phyloP scores from a whole-genome alignment of 2,888 invertebrate genomes.

The Agrotis puta region DNA sequence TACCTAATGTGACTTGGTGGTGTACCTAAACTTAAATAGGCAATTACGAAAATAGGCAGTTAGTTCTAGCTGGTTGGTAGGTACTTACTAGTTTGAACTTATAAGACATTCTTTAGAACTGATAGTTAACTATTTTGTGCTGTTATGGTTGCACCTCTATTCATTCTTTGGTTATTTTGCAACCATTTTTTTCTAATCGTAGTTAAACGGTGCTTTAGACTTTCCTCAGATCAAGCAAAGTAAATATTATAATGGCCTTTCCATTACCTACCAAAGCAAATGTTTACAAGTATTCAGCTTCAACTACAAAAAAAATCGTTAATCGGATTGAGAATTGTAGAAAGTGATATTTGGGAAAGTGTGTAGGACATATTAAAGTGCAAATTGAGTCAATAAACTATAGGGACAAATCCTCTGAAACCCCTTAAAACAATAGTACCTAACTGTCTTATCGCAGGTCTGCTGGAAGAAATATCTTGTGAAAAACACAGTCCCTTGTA shows the following conservation, averaged over 20 bases:
- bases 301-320: too few relatives aligned
- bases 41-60: not conserved
- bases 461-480: too few relatives aligned
- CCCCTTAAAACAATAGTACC: too few relatives aligned
- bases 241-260: too few relatives aligned
- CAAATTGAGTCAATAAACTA: not conserved
- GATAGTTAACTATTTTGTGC: not conserved
- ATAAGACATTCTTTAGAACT: not conserved
- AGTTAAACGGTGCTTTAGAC: too few relatives aligned
- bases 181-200: too few relatives aligned
- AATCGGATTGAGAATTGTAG: too few relatives aligned
- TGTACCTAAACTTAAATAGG: not conserved
- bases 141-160: not conserved
- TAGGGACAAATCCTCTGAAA: not conserved
- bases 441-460: too few relatives aligned
- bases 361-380: not conserved
- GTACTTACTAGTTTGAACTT: conserved; percentile 10
- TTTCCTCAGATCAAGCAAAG: not conserved
- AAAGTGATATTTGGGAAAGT: not conserved
- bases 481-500: too few relatives aligned
- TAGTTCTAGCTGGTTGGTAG: not conserved
- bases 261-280: too few relatives aligned
- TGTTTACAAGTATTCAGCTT: too few relatives aligned
- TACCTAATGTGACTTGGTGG: not conserved
- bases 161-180: too few relatives aligned